phyloP scores from a whole-genome alignment of 2,113 vertebrate genomes.

The Rattus rattus region DNA sequence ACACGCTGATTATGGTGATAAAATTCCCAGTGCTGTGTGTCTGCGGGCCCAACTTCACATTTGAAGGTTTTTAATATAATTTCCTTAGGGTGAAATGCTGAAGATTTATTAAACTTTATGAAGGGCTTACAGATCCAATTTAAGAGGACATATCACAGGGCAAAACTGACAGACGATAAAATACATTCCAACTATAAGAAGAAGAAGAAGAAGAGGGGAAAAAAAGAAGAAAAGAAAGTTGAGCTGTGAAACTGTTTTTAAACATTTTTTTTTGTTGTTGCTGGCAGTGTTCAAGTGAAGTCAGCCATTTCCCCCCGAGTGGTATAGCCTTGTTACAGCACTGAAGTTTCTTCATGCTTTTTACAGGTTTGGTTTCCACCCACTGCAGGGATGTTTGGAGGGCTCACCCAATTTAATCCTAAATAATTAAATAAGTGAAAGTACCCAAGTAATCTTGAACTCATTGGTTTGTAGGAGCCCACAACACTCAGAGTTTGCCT shows the following conservation, averaged over 20 bases:
- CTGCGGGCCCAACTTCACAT: constrained; percentile 94
- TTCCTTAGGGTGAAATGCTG: constrained; percentile 98
- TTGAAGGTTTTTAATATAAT: constrained; percentile 99
- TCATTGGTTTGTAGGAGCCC: background rate
- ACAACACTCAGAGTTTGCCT: constrained; percentile 8
- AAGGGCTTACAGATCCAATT: constrained; percentile 99
- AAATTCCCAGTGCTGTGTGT: constrained; percentile 97
- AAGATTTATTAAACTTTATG: constrained; percentile 99
- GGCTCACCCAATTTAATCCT: constrained; percentile 54
- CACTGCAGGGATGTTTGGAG: constrained; percentile 9
- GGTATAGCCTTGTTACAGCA: constrained; percentile 67
- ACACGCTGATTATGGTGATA: constrained; percentile 99
- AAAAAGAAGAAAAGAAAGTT: constrained; percentile 84
- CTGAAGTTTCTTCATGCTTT: constrained; percentile 64
- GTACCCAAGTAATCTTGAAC: background rate
- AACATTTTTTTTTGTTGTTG: constrained; percentile 74
- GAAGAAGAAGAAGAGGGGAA: constrained; percentile 54
- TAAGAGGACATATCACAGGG: constrained; percentile 98
- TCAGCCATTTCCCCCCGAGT: constrained; percentile 53
- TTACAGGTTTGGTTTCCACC: constrained; percentile 29
- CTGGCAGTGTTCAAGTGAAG: constrained; percentile 72
- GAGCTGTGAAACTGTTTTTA: constrained; percentile 83
- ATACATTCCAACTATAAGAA: constrained; percentile 89
- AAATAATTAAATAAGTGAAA: constrained; percentile 15
- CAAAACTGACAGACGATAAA: constrained; percentile 94